A percentile compares a stretch with the other conserved stretches of the same genome.
Evolutionary conservation across 2,113 vertebrate genomes (phyloP).

Genomic region (Ammodramus savannarum): DNA sequence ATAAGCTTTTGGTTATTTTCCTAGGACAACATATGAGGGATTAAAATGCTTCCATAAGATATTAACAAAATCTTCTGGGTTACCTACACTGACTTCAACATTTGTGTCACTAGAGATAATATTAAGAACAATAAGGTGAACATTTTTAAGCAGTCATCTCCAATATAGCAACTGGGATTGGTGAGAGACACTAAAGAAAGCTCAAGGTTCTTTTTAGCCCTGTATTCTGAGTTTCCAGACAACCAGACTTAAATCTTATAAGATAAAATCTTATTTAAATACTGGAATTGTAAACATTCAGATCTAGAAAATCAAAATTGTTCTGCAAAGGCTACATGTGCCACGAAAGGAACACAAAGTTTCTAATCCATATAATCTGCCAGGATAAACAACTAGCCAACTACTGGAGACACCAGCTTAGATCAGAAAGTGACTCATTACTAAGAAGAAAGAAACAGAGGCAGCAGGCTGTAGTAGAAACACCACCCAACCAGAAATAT

Average conservation of each 20-base stretch:
- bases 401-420: background rate
- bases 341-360: background rate
- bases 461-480: background rate
- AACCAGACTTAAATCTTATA: background rate
- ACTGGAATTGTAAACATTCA: background rate
- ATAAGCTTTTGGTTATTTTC: background rate
- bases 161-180: background rate
- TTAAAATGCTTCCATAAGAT: background rate
- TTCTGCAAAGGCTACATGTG: background rate
- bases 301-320: background rate
- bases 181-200: background rate
- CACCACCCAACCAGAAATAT: background rate
- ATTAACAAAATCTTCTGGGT: background rate
- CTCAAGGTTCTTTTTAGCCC: background rate
- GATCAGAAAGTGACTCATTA: background rate
- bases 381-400: background rate
- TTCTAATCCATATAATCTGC: background rate
- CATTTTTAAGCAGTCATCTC: background rate
- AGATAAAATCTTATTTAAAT: background rate
- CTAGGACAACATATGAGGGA: background rate
- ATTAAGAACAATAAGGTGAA: background rate
- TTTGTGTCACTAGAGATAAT: background rate
- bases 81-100: background rate
- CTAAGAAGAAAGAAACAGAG: background rate
- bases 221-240: background rate